Conservation (phyloP, 2,113 vertebrate genomes). For the Anarrhichthys ocellatus region DNA sequence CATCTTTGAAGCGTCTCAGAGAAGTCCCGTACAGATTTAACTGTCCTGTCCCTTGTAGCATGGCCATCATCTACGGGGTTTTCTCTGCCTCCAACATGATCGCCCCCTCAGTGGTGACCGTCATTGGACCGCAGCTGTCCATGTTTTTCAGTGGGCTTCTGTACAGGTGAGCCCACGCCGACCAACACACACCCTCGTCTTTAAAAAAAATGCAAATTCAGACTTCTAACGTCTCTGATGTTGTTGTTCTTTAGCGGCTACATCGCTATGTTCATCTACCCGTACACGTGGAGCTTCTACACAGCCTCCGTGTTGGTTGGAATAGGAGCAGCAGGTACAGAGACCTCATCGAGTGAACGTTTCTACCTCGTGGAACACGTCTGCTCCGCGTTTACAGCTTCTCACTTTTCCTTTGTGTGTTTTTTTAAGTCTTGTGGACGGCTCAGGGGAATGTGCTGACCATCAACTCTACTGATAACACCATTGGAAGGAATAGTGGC, state of each 20-base stretch:
- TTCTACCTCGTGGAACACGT: background rate
- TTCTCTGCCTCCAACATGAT: conserved; percentile 96
- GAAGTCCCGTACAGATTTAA: too few species aligned
- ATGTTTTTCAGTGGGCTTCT: conserved; percentile 94
- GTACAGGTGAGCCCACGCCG: conserved; percentile 87
- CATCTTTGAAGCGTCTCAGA: background rate
- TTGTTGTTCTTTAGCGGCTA: conserved; percentile 85
- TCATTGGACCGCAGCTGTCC: conserved; percentile 91
- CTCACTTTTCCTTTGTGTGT: background rate
- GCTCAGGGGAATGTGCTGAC: conserved; percentile 95
- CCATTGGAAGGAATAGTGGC: conserved; percentile 97
- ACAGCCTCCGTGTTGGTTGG: conserved; percentile 95
- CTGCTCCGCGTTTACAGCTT: background rate
- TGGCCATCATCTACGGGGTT: conserved; percentile 97
- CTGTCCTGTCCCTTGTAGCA: conserved; percentile 75
- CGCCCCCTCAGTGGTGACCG: conserved; percentile 92
- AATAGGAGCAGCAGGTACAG: conserved; percentile 92
- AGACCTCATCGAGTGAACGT: fast-evolving
- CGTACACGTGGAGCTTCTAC: conserved; percentile 94
- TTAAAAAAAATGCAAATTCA: background rate
- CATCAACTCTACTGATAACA: conserved; percentile 91
- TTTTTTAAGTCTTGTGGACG: conserved; percentile 92
- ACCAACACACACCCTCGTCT: too few species aligned
- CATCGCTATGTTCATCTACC: conserved; percentile 97
- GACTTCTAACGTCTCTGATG: fast-evolving